Conservation (phyloP, 2,888 invertebrate species). For the Ophion obscuratus region DNA sequence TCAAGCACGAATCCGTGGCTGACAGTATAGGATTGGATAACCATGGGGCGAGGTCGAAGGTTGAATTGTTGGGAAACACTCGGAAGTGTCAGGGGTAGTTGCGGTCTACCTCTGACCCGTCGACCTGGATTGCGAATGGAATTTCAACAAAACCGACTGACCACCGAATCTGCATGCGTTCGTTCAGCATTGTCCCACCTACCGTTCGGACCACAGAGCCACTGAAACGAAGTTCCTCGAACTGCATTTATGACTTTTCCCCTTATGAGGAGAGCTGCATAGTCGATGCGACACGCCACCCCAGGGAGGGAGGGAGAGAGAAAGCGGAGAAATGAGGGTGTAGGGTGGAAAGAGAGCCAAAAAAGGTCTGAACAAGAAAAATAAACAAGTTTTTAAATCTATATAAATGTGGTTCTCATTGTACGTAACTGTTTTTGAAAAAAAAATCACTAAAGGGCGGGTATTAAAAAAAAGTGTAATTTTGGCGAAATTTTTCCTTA, state of each 20-base stretch:
- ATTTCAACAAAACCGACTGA: slow-evolving; percentile 34
- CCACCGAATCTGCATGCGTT: slow-evolving; percentile 12
- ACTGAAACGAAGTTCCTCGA: slow-evolving; percentile 7
- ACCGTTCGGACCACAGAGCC: not conserved
- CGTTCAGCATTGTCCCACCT: slow-evolving; percentile 10
- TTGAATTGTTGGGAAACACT: slow-evolving; percentile 46
- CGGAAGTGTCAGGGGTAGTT: slow-evolving; percentile 51
- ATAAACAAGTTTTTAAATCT: too few species aligned
- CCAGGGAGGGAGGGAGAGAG: not conserved
- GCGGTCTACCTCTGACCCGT: slow-evolving; percentile 57
- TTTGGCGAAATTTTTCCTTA: too few species aligned
- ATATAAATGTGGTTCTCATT: too few species aligned
- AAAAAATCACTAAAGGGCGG: too few species aligned
- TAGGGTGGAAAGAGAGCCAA: not conserved
- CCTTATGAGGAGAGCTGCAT: not conserved
- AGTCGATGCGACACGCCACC: not conserved
- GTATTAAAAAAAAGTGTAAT: too few species aligned
- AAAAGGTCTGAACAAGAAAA: too few species aligned
- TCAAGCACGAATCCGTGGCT: slow-evolving; percentile 10
- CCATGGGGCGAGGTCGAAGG: slow-evolving; percentile 42
- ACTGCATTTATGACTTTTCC: slow-evolving; percentile 28
- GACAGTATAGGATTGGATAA: not conserved
- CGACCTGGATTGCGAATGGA: slow-evolving; percentile 41
- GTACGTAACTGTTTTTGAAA: too few species aligned
- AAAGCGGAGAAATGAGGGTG: not conserved